These are phyloP conservation scores for Stenotaenia linearis DNA, from an alignment of 2,888 invertebrate species.

Conservation along the genomic window DNA sequence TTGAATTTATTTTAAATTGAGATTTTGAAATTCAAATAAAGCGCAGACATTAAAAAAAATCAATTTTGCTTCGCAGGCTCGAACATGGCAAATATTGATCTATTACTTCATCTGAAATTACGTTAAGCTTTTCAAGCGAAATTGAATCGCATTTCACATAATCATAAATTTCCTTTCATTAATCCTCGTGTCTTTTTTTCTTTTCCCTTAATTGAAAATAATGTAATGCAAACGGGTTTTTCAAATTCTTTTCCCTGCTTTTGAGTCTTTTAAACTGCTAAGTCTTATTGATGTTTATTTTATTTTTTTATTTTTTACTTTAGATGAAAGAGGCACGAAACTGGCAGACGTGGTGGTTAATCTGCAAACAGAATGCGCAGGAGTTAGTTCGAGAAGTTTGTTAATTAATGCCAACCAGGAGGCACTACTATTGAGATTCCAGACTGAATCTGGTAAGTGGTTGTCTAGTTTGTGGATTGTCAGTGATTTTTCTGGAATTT, in stretches of 20 bases:
- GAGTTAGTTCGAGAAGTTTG: conserved; percentile 63
- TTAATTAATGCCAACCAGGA: conserved; percentile 67
- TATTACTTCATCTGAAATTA: conserved; percentile 2
- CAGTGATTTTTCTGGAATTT: neutral
- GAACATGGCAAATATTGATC: neutral
- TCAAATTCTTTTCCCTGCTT: too few species aligned
- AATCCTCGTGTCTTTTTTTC: neutral
- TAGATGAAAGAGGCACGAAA: conserved; percentile 42
- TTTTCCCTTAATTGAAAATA: neutral
- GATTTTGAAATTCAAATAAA: neutral
- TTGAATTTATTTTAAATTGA: neutral
- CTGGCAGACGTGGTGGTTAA: conserved; percentile 65
- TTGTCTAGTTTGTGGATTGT: neutral
- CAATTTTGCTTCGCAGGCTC: neutral
- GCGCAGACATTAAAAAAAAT: neutral
- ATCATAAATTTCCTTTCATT: neutral
- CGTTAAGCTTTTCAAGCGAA: neutral
- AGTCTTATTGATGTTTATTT: too few species aligned
- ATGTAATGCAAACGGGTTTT: too few species aligned
- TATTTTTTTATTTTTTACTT: too few species aligned
- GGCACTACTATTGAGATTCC: conserved; percentile 64
- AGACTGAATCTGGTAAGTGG: conserved; percentile 40
- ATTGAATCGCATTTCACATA: neutral
- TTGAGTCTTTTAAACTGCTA: neutral
- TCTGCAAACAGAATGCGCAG: conserved; percentile 64